These are phyloP conservation scores for Falco biarmicus DNA, from an alignment of 2,797 vertebrate species.

Conservation along the genomic window DNA sequence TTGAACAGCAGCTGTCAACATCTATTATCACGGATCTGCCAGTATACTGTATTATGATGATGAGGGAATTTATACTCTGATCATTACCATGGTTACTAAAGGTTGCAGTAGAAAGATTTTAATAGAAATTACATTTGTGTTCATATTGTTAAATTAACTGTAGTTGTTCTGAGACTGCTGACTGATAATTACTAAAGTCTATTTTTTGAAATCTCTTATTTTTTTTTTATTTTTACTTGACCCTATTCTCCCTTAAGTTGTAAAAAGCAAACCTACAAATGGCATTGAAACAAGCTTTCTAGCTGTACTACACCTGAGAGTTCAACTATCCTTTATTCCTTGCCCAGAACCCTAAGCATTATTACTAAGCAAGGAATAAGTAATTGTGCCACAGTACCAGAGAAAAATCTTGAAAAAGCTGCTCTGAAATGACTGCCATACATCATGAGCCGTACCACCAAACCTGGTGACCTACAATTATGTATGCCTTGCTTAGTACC, in stretches of 20 bases:
- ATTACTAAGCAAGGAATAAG: not conserved
- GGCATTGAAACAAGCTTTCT: not conserved
- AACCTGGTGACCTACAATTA: not conserved
- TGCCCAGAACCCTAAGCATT: not conserved
- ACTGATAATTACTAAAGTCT: not conserved
- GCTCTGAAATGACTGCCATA: not conserved
- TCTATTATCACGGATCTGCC: not conserved
- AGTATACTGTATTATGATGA: not conserved
- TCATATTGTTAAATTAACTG: not conserved
- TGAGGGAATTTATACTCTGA: not conserved
- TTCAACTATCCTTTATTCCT: not conserved
- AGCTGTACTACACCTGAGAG: not conserved
- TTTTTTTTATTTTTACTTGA: not conserved
- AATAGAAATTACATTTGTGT: not conserved
- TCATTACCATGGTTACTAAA: slow-evolving; percentile 45
- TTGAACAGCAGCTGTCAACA: not conserved
- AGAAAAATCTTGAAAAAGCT: not conserved
- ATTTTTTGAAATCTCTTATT: not conserved
- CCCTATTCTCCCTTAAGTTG: not conserved
- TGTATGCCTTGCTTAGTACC: not conserved
- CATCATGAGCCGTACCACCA: not conserved
- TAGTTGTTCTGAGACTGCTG: not conserved
- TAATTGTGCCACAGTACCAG: not conserved
- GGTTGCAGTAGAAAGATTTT: not conserved
- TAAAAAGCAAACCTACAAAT: not conserved